Evolutionary conservation across 2,113 vertebrate genomes (phyloP), one percentile per base, ranked within the genome.

Genomic region (Notothenia coriiceps): DNA sequence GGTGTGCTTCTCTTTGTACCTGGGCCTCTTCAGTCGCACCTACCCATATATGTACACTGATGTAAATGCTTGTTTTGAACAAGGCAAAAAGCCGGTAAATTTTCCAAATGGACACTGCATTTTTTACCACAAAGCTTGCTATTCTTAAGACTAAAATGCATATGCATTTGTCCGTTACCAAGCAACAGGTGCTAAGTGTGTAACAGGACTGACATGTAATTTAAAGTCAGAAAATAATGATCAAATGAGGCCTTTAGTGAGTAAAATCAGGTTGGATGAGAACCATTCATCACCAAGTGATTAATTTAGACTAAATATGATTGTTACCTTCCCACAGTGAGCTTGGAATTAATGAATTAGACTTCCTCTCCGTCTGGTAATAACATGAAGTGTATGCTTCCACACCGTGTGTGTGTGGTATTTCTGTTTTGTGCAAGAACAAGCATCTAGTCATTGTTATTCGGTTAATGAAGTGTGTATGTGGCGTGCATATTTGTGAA

Each of bases 141-240:
- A 40, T 71, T 83, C 65, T 83, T 68, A 46, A 74, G 44, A 77
- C 25, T 66, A 77, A 84, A 81, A 89, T 74, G 47, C 82, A 84
- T 76, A 89, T 75, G 62, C 69, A 83, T 81, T 47, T 77, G 22
- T 78, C 59, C 2, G 88, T 92, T 89, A 88, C 91, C 64, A 91
- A 83, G 91, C 91, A 92, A 92, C 91, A 91, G 66, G 80, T 91
- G 18, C 43, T 59, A 43, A 74, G 75, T 71, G 70, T 70, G 63
- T 79, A 79, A 47, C 51, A 81, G 74, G 50, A 70, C 35, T 72
- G 55, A 49, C 60, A 56, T 64, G 18, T 75, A 15, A 68, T 79
- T 86, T 79, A 50, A 68, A 68, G 61, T 78, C 46, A 25, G 46
- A 85, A 70, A 70, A 82, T 69, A 73, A 63, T 43, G 8, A 67